Conservation (phyloP, 2,888 invertebrate species). For the Clanis bilineata region DNA sequence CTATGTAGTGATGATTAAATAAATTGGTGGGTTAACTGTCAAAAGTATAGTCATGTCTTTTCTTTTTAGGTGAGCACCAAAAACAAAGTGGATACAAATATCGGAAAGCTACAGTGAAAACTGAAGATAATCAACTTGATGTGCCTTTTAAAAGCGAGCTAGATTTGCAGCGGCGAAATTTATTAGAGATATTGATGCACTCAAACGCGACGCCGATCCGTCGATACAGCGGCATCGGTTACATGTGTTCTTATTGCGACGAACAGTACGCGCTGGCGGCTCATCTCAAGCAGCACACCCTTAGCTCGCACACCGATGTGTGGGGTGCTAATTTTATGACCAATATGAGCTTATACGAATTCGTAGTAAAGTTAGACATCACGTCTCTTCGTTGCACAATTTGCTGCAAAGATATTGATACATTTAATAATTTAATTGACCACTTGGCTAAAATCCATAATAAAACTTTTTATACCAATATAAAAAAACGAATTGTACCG, state of each 20-base stretch:
- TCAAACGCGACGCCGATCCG: constrained; percentile 67
- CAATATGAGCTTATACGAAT: constrained; percentile 33
- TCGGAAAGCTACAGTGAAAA: not conserved
- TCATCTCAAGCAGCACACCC: constrained; percentile 54
- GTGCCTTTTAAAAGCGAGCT: constrained; percentile 26
- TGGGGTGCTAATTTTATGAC: constrained; percentile 51
- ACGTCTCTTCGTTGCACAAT: constrained; percentile 43
- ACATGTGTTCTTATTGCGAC: constrained; percentile 56
- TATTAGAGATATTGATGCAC: constrained; percentile 47
- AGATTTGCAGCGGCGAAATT: constrained; percentile 50
- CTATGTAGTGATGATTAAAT: not conserved
- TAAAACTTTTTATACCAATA: constrained; percentile 36
- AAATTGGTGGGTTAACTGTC: not conserved
- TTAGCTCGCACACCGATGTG: constrained; percentile 40
- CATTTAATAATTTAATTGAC: constrained; percentile 35
- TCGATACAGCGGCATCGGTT: constrained; percentile 51
- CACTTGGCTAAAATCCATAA: constrained; percentile 41
- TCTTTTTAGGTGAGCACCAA: constrained; percentile 20
- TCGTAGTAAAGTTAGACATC: constrained; percentile 47
- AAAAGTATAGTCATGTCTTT: constrained; percentile 5
- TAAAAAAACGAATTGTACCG: constrained; percentile 47
- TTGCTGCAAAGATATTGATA: constrained; percentile 35
- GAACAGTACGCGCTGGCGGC: constrained; percentile 47
- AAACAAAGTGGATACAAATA: not conserved
- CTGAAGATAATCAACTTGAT: not conserved